Evolutionary conservation across 2,888 invertebrate genomes (phyloP).

Genomic region (Aphrophora alni): DNA sequence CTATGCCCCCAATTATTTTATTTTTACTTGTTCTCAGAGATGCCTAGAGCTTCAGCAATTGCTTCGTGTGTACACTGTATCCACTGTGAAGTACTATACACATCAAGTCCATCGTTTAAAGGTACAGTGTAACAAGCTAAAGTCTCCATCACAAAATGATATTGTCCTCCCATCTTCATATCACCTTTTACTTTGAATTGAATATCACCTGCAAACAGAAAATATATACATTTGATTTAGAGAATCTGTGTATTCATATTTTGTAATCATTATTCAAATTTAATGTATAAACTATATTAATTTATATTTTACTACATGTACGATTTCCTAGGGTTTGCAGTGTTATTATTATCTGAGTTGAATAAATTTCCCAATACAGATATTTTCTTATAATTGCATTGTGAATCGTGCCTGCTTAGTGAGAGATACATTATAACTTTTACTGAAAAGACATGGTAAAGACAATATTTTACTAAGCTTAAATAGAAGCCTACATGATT

Average conservation of each 20-base stretch:
- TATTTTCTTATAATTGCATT: no score
- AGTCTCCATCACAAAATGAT: slow-evolving; percentile 79
- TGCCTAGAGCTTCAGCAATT: slow-evolving; percentile 63
- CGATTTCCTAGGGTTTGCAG: not conserved
- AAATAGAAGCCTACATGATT: no score
- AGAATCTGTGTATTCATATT: not conserved
- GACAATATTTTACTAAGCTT: no score
- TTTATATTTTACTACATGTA: not conserved
- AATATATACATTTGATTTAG: not conserved
- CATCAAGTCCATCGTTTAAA: slow-evolving; percentile 73
- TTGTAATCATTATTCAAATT: not conserved
- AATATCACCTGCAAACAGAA: slow-evolving; percentile 37
- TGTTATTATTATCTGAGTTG: no score
- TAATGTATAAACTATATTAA: not conserved
- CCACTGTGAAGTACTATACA: slow-evolving; percentile 70
- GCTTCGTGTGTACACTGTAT: slow-evolving; percentile 66
- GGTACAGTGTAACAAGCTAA: slow-evolving; percentile 71
- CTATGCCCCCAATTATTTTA: no score
- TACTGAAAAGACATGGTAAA: no score
- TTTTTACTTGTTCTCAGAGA: slow-evolving; percentile 67
- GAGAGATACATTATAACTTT: no score
- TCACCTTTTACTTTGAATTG: slow-evolving; percentile 40
- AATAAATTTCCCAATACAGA: no score
- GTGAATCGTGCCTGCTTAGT: no score
- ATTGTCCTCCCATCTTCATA: slow-evolving; percentile 67